phyloP scores from a whole-genome alignment of 2,888 invertebrate species.

The Orgyia antiqua region DNA sequence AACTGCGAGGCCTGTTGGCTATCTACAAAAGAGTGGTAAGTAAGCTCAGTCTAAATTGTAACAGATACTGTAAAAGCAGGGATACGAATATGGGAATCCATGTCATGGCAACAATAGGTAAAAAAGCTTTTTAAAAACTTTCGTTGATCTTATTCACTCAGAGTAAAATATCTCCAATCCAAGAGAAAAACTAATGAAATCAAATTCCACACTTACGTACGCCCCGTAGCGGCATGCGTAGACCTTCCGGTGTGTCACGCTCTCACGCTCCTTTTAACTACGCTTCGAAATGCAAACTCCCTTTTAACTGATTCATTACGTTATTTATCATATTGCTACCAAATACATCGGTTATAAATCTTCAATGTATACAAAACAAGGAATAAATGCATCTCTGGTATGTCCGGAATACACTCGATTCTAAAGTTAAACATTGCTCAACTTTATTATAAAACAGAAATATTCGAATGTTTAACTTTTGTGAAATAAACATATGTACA shows the following conservation, averaged over 20 bases:
- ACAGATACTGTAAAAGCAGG: too few relatives aligned
- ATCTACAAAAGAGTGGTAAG: too few relatives aligned
- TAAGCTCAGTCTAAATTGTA: too few relatives aligned
- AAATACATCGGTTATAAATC: conserved; percentile 2
- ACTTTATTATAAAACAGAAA: conserved; percentile 8
- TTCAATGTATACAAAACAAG: conserved; percentile 13
- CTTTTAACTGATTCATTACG: conserved; percentile 19
- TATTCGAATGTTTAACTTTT: background rate
- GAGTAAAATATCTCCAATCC: too few relatives aligned
- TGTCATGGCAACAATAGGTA: too few relatives aligned
- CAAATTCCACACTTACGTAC: too few relatives aligned
- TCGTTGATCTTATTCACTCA: too few relatives aligned
- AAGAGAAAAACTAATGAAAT: too few relatives aligned
- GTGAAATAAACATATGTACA: conserved; percentile 10
- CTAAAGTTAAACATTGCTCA: conserved; percentile 11
- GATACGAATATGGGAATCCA: too few relatives aligned
- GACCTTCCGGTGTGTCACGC: conserved; percentile 34
- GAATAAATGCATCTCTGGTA: conserved; percentile 29
- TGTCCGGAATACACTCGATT: conserved; percentile 31
- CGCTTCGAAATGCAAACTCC: conserved; percentile 9
- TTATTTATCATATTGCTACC: conserved; percentile 1
- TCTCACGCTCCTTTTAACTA: conserved; percentile 28
- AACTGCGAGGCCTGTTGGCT: too few relatives aligned
- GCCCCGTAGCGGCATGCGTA: conserved; percentile 29
- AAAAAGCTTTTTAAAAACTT: too few relatives aligned